Conservation (phyloP, 1,140 invertebrate genomes). For the Galleria mellonella region DNA sequence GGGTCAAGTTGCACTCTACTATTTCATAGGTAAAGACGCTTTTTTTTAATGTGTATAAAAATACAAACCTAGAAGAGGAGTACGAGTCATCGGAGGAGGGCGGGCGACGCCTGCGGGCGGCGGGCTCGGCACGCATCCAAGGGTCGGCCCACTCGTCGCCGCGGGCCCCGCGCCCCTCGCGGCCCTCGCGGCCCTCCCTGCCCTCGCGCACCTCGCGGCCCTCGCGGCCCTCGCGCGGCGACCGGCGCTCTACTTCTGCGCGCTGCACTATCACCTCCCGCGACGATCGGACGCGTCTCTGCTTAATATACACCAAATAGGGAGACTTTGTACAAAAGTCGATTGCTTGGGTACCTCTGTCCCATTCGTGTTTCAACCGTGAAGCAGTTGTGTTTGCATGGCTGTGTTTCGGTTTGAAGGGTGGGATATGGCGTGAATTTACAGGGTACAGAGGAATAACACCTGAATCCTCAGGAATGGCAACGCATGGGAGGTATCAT, state of each 20-base stretch:
- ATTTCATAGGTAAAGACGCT: too few species aligned
- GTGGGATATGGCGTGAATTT: too few species aligned
- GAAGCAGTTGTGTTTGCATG: too few species aligned
- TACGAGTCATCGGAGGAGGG: conserved; percentile 87
- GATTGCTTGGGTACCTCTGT: too few species aligned
- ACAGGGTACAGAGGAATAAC: too few species aligned
- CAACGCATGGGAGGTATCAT: too few species aligned
- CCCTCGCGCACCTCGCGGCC: conserved; percentile 20
- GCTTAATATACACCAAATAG: conserved; percentile 7
- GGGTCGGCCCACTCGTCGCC: conserved; percentile 95
- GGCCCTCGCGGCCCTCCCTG: conserved; percentile 53
- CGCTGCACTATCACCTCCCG: conserved; percentile 87
- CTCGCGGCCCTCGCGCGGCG: conserved; percentile 42
- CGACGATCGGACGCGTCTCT: conserved; percentile 79
- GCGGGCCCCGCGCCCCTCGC: conserved; percentile 82
- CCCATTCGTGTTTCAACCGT: too few species aligned
- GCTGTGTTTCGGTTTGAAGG: too few species aligned
- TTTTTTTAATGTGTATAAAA: too few species aligned
- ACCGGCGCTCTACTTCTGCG: conserved; percentile 74
- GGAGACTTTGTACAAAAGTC: too few species aligned
- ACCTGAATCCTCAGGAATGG: too few species aligned
- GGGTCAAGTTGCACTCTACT: too few species aligned
- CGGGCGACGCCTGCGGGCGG: conserved; percentile 59
- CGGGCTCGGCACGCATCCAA: conserved; percentile 83
- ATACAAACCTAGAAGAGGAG: conserved; percentile 80